Conservation (phyloP, 2,888 invertebrate species). For the Bellardia pandia region DNA sequence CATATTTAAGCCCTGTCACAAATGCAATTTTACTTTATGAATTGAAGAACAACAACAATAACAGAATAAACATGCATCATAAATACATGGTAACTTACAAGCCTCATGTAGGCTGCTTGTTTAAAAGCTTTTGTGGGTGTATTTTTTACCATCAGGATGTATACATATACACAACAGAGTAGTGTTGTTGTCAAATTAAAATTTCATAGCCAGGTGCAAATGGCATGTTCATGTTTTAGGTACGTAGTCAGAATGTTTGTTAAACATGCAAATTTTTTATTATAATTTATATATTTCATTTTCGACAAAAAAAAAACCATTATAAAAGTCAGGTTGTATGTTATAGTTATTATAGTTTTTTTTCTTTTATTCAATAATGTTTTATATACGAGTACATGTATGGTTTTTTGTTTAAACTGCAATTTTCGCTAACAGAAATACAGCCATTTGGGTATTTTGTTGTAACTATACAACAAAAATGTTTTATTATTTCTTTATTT, state of each 20-base stretch:
- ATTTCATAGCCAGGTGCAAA: slow-evolving; percentile 64
- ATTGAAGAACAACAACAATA: not conserved
- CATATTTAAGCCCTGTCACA: slow-evolving; percentile 9
- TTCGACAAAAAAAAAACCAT: slow-evolving; percentile 20
- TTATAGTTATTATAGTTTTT: slow-evolving; percentile 41
- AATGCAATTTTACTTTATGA: slow-evolving; percentile 25
- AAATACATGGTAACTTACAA: not conserved
- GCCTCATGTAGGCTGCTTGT: not conserved
- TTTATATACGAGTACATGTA: not conserved
- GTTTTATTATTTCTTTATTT: slow-evolving; percentile 20
- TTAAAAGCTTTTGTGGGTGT: not conserved
- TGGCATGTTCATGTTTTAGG: slow-evolving; percentile 57
- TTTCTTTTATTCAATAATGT: slow-evolving; percentile 28
- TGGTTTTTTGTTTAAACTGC: not conserved
- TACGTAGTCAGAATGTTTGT: slow-evolving; percentile 31
- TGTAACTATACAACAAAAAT: slow-evolving; percentile 8
- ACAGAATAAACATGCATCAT: not conserved
- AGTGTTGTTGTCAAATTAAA: slow-evolving; percentile 60
- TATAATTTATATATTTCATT: slow-evolving; percentile 51
- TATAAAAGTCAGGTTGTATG: slow-evolving; percentile 59
- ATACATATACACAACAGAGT: not conserved
- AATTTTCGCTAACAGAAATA: not conserved
- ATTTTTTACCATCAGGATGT: slow-evolving; percentile 41
- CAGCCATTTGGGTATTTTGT: not conserved
- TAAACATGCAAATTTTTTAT: slow-evolving; percentile 65